phyloP scores from a whole-genome alignment of 2,888 invertebrate genomes.

The Hirtodrosophila trivittata region DNA sequence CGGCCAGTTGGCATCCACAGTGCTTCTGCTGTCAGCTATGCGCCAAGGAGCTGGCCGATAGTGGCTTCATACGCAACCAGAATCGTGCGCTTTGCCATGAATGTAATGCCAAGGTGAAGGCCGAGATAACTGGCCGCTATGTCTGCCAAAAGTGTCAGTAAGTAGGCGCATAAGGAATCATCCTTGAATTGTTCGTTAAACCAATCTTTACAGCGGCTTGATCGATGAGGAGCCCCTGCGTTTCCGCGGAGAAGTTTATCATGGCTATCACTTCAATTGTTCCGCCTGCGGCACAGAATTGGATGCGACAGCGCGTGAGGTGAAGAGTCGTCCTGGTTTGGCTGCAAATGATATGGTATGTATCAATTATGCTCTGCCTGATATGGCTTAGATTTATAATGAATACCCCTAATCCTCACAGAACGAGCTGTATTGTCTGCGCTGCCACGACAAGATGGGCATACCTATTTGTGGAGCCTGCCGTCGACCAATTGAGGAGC shows the following conservation, averaged over 20 bases:
- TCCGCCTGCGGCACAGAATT: constrained; percentile 95
- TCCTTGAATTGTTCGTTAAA: neutral
- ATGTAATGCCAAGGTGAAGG: constrained; percentile 98
- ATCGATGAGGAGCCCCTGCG: constrained; percentile 96
- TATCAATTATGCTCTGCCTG: neutral
- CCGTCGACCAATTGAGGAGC: constrained; percentile 98
- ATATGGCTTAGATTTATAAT: neutral
- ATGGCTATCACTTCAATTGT: constrained; percentile 99
- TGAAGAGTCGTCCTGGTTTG: constrained; percentile 94
- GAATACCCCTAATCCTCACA: constrained; percentile 70
- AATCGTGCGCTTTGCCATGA: constrained; percentile 94
- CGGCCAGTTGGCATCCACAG: constrained; percentile 98
- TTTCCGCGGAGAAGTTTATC: constrained; percentile 98
- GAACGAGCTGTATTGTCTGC: constrained; percentile 98
- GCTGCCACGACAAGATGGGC: constrained; percentile 99
- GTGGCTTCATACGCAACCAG: constrained; percentile 97
- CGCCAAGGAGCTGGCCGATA: constrained; percentile 94
- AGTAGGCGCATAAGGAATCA: constrained; percentile 83
- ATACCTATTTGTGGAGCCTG: constrained; percentile 99
- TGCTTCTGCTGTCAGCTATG: constrained; percentile 99
- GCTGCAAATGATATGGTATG: constrained; percentile 94
- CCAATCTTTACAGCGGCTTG: constrained; percentile 87
- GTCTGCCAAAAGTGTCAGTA: constrained; percentile 99
- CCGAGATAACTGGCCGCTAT: constrained; percentile 96
- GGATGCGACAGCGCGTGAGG: constrained; percentile 97